Evolutionary conservation across 2,113 vertebrate genomes (phyloP).

Genomic region (Donacobius atricapilla): DNA sequence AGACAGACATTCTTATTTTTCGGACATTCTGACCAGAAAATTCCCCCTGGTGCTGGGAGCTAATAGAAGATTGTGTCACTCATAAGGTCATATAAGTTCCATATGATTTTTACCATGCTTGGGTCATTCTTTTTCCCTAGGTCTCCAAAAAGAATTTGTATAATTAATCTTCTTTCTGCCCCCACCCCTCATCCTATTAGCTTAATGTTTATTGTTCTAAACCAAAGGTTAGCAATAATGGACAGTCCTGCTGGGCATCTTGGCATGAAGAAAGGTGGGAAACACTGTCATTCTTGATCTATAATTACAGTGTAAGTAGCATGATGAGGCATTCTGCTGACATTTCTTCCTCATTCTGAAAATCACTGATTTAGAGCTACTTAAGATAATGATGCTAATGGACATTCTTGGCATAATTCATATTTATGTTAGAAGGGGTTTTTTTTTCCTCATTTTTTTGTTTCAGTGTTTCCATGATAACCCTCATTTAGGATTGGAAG

Average conservation of each 20-base stretch:
- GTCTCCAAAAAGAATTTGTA: background rate
- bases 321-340: background rate
- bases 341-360: background rate
- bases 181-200: background rate
- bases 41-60: background rate
- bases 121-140: background rate
- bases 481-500: background rate
- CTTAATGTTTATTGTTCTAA: background rate
- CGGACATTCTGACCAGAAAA: background rate
- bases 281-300: background rate
- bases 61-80: background rate
- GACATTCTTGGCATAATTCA: background rate
- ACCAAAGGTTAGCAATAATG: background rate
- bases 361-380: background rate
- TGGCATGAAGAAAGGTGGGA: background rate
- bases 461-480: background rate
- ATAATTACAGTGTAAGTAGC: background rate
- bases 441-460: accelerated
- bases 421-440: background rate
- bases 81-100: background rate
- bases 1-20: background rate
- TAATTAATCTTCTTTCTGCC: background rate
- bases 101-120: background rate
- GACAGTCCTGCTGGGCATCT: background rate
- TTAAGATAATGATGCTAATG: background rate